Evolutionary conservation across 2,797 vertebrate species (phyloP).

Genomic region (Sibirionetta formosa): DNA sequence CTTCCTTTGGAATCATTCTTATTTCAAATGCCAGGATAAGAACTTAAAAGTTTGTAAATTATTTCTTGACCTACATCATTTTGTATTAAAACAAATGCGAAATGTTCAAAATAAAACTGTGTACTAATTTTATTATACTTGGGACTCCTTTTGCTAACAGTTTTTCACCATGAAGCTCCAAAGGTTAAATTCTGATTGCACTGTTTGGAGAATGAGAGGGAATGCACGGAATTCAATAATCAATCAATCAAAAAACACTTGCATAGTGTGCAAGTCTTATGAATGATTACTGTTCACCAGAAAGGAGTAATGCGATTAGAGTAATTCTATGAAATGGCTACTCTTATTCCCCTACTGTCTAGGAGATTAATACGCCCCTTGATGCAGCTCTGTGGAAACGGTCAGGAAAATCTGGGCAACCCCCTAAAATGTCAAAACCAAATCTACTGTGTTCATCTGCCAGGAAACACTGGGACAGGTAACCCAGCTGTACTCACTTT

Average conservation of each 20-base stretch:
- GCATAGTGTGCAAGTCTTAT: not conserved
- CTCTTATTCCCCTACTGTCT: not conserved
- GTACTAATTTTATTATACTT: constrained; percentile 81
- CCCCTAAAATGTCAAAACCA: not conserved
- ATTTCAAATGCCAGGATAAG: constrained; percentile 83
- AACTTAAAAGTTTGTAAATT: constrained; percentile 85
- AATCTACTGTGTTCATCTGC: not conserved
- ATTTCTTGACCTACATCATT: constrained; percentile 85
- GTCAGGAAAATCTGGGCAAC: not conserved
- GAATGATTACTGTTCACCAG: not conserved
- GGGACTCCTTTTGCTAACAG: constrained; percentile 47
- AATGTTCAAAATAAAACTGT: constrained; percentile 83
- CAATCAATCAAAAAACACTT: not conserved
- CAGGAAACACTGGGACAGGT: not conserved
- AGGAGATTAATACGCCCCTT: not conserved
- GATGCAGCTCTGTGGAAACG: not conserved
- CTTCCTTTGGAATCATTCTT: constrained; percentile 85
- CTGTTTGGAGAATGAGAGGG: not conserved
- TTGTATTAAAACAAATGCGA: constrained; percentile 86
- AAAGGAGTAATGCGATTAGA: not conserved
- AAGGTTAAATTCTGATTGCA: not conserved
- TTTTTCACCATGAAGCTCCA: not conserved
- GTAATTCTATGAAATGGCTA: not conserved
- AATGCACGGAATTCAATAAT: not conserved
- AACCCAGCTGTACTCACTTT: not conserved